Evolutionary conservation across 2,113 vertebrate genomes (phyloP).

Genomic region (Brevimyrus niger): DNA sequence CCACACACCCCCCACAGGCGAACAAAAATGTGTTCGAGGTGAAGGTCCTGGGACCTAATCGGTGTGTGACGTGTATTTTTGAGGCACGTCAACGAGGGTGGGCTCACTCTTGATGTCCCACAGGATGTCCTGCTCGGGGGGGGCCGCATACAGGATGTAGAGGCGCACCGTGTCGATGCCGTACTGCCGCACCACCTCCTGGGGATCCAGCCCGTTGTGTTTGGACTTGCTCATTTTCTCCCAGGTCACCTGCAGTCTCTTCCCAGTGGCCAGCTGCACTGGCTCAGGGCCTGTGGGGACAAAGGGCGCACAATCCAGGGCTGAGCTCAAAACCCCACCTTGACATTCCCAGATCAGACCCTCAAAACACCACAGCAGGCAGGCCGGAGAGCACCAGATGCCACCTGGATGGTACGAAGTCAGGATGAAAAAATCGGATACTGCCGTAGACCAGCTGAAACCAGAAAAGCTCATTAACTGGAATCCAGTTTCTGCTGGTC

Average conservation of each 20-base stretch:
- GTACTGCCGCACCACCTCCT: slow-evolving; percentile 71
- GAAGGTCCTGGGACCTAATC: neutral
- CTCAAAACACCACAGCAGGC: neutral
- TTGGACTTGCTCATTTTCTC: slow-evolving; percentile 99
- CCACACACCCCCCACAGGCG: neutral
- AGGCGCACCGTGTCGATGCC: slow-evolving; percentile 85
- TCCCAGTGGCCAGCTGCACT: slow-evolving; percentile 53
- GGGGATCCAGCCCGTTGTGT: slow-evolving; percentile 85
- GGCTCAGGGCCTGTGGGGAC: slow-evolving; percentile 60
- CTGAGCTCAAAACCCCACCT: neutral
- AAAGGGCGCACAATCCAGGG: neutral
- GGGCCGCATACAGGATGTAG: slow-evolving; percentile 81
- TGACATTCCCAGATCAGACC: neutral
- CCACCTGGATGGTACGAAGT: neutral
- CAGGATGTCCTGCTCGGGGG: slow-evolving; percentile 89
- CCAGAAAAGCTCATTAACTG: neutral
- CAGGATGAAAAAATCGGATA: neutral
- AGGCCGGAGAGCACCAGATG: neutral
- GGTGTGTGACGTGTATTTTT: neutral
- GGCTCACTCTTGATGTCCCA: slow-evolving; percentile 89
- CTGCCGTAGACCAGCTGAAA: neutral
- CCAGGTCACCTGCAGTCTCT: slow-evolving; percentile 71
- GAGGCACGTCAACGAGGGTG: neutral
- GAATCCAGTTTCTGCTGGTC: neutral
- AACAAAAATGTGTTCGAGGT: too few relatives aligned